phyloP scores from a whole-genome alignment of 2,888 invertebrate species.

The Agonopterix alstromeriana region DNA sequence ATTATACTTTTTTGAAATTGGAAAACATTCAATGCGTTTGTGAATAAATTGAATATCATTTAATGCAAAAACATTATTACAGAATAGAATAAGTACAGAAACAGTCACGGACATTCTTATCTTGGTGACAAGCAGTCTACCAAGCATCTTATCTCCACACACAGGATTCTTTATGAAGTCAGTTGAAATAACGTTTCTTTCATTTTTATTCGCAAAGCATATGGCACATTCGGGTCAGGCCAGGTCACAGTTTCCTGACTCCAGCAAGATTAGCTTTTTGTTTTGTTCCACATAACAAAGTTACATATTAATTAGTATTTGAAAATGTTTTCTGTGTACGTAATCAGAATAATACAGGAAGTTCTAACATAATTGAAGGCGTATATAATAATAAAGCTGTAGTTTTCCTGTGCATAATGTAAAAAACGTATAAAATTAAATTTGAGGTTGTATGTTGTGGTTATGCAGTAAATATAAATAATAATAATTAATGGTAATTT shows the following conservation, averaged over 20 bases:
- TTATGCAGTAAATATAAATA: too few relatives aligned
- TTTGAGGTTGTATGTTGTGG: too few relatives aligned
- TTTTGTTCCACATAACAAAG: slow-evolving; percentile 49
- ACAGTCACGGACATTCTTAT: slow-evolving; percentile 28
- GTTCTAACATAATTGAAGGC: slow-evolving; percentile 15
- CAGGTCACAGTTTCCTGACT: slow-evolving; percentile 59
- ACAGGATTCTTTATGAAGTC: slow-evolving; percentile 38
- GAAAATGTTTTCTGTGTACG: slow-evolving; percentile 37
- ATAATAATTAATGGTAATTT: too few relatives aligned
- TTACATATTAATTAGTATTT: slow-evolving; percentile 39
- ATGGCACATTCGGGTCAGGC: slow-evolving; percentile 30
- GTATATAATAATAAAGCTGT: neutral
- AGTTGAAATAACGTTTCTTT: slow-evolving; percentile 41
- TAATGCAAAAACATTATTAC: neutral
- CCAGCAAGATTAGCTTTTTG: slow-evolving; percentile 26
- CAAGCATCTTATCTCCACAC: slow-evolving; percentile 30
- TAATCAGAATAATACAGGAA: slow-evolving; percentile 26
- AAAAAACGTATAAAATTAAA: too few relatives aligned
- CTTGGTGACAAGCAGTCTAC: slow-evolving; percentile 71
- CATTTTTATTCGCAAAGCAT: slow-evolving; percentile 43
- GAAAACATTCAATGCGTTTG: neutral
- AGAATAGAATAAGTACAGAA: neutral
- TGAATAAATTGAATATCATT: neutral
- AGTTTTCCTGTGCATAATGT: neutral
- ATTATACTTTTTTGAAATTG: neutral